Evolutionary conservation across 1,140 invertebrate genomes (phyloP).

Genomic region (Sitobion miscanthi): DNA sequence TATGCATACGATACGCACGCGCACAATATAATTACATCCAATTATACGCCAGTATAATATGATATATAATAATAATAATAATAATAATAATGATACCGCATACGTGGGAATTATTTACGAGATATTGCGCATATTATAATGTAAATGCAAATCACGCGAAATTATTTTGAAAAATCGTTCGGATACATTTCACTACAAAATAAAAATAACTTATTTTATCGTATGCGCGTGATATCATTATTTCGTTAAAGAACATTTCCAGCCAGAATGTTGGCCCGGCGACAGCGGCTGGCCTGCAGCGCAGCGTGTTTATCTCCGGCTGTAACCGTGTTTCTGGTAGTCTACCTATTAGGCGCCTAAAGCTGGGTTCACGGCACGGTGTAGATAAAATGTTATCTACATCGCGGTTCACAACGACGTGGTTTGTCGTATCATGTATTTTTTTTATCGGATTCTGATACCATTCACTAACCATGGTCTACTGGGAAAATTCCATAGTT

Average conservation of each 20-base stretch:
- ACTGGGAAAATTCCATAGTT: background rate
- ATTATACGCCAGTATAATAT: background rate
- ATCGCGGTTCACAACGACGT: too few relatives aligned
- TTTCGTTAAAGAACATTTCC: background rate
- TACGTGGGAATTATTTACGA: background rate
- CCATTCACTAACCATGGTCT: background rate
- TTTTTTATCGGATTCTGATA: background rate
- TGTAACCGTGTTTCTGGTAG: background rate
- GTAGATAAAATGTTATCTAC: too few relatives aligned
- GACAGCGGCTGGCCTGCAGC: background rate
- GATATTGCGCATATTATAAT: background rate
- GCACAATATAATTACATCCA: background rate
- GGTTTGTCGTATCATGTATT: background rate
- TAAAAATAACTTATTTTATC: background rate
- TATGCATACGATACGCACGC: background rate
- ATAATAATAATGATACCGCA: background rate
- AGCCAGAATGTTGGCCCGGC: background rate
- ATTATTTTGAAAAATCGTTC: background rate
- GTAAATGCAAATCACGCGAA: background rate
- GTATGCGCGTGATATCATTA: background rate
- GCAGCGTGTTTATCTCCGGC: background rate
- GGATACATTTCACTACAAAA: background rate
- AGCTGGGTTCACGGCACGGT: background rate
- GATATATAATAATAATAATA: background rate
- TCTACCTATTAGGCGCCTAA: background rate